Evolutionary conservation across 2,797 vertebrate species (phyloP), one percentile per base, ranked within the genome.

Genomic region (Denticeps clupeoides): DNA sequence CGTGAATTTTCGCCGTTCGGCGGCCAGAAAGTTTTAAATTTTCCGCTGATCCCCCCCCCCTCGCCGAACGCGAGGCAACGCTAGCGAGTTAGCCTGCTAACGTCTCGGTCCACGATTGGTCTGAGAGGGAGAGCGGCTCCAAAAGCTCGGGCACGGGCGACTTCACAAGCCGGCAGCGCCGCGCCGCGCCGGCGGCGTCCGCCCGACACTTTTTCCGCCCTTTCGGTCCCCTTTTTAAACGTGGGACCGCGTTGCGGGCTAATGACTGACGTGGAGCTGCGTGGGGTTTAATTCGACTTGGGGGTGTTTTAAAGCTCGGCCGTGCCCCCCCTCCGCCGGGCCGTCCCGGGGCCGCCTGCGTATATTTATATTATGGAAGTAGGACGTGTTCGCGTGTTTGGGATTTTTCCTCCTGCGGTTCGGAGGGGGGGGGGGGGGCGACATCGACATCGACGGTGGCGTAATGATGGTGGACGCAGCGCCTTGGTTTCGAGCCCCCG

Each of bases 401-500:
- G 41, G 22, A 45, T 42, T 26, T 16, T 35, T 29, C 31, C 13
- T 31, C 24, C 37, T 49, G 26, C n/a, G n/a, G 27, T 21, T 4
- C 3, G 3, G 24, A 12, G 5, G 4, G 27, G 11, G 42, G 18
- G 21, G 4, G 11, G 8, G 47, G 59, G 44, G 13, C 32, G 12
- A 32, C 31, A 32, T 6, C n/a, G n/a, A n/a, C n/a, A n/a, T n/a
- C 6, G 22, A 24, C 7, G 4, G 51, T 53, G 49, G 55, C 41
- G 63, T 53, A 70, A 73, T 73, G 69, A 73, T 72, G 71, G 69
- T 75, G 68, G 70, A 65, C 67, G 40, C 49, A 57, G 53, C 60
- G 68, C 63, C 65, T 51, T 64, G 59, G 53, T 63, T 71, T 45
- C 69, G 54, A 74, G 69, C 80, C 73, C 82, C 71, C 55, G 64